Base-by-base conservation (phyloP, 2,888 invertebrate species). In the Biston betularia region DNA sequence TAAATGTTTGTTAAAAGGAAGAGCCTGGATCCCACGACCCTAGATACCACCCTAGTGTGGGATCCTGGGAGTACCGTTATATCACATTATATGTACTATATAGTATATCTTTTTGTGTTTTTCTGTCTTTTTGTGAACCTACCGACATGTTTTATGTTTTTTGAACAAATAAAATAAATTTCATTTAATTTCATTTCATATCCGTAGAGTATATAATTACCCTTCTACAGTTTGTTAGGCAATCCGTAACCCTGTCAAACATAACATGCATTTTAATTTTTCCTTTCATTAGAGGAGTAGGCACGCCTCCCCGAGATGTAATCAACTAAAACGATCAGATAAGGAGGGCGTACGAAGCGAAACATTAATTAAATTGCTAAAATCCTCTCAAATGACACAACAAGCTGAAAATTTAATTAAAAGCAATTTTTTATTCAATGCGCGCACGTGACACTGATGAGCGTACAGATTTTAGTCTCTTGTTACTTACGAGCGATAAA, bases 311-410 rank as follows among this genome's bases (percentile, higher is more conserved):
- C 64, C 57, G 12, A 34, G 63, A 59, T 45, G 63, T 67, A 67
- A 67, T 59, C 67, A 59, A 63, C 67, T 63, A 63, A 67, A 55
- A 55, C 49, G 54, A 67, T 67, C 67, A 46, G 63, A 67, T 67
- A 67, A 63, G 52, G 42, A 44, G 50, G 55, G 46, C 63, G 55
- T 63, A 63, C 52, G 44, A 48, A 35, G 52, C 52, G 44, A 48
- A 35, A 48, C 63, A 65, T 61, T 65, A 68, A 66, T 65, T 60
- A 65, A 69, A 65, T 58, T 63, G 59, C 56, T 34, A 35, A 58
- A 63, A 63, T 50, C 45, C 35, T 54, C 46, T 58, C 61, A 44
- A 50, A 55, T 68, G 67, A 68, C 67, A 62, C 65, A 62, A 66
- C 55, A 45, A 38, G 48, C 48, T 14, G 54, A 50, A 63, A 46